A percentile compares a stretch with the other conserved stretches of the same genome.
These are phyloP conservation scores for Oophaga sylvatica DNA, from an alignment of 2,797 vertebrate genomes.

Conservation along the genomic window DNA sequence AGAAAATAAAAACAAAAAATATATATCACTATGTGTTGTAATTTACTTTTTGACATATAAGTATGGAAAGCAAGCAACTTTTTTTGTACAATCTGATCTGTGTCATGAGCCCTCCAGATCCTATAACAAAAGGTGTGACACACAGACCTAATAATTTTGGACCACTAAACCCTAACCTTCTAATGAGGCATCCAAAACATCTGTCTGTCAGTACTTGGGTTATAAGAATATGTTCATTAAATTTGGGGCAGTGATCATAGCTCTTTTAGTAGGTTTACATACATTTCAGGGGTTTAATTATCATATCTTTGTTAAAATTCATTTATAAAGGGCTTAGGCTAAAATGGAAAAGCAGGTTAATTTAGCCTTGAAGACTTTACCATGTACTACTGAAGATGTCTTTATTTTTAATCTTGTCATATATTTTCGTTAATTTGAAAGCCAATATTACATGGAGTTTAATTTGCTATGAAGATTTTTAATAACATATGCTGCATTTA, in stretches of 20 bases:
- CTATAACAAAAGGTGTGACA: background rate
- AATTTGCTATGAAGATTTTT: background rate
- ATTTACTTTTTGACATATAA: too few relatives aligned
- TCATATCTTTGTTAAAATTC: background rate
- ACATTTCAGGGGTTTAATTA: background rate
- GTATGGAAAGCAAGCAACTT: background rate
- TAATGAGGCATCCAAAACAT: background rate
- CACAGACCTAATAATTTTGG: background rate
- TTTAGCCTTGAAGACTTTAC: background rate
- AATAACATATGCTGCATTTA: background rate
- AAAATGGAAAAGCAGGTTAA: constrained; percentile 7
- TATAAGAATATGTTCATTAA: background rate
- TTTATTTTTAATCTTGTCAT: background rate
- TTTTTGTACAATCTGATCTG: background rate
- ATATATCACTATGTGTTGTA: too few relatives aligned
- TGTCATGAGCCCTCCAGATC: background rate
- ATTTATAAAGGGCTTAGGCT: background rate
- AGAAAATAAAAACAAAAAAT: too few relatives aligned
- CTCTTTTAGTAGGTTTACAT: background rate
- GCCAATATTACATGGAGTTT: background rate
- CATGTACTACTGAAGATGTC: background rate
- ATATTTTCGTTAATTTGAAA: constrained; percentile 1
- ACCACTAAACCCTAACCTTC: background rate
- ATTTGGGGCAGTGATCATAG: background rate
- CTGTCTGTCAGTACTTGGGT: background rate